Percentiles rank a stretch among this genome's conserved stretches.
phyloP scores from a whole-genome alignment of 2,888 invertebrate genomes.

The Biston betularia region DNA sequence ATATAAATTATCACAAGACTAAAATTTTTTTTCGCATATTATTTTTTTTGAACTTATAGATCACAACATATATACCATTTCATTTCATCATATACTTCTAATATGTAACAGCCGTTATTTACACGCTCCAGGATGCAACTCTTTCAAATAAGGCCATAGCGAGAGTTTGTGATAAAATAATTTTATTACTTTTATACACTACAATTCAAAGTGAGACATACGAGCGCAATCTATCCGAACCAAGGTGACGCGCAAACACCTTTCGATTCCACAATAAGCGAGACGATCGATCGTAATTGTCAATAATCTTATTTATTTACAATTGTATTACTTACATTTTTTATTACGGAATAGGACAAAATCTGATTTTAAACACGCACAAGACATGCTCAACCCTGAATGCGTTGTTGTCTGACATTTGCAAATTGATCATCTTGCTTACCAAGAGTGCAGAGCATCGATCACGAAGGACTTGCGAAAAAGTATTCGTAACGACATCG shows the following conservation, averaged over 20 bases:
- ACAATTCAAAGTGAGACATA: constrained; percentile 58
- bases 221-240: constrained; percentile 38
- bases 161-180: constrained; percentile 49
- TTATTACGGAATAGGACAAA: too few species aligned
- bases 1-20: constrained; percentile 86
- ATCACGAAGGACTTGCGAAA: too few species aligned
- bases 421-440: too few species aligned
- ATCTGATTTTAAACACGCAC: too few species aligned
- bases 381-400: too few species aligned
- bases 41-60: constrained; percentile 83
- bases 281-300: too few species aligned
- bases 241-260: not conserved
- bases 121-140: constrained; percentile 66
- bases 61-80: constrained; percentile 82
- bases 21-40: constrained; percentile 69
- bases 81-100: constrained; percentile 68
- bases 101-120: constrained; percentile 76
- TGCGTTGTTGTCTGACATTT: too few species aligned
- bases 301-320: too few species aligned
- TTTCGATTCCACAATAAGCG: not conserved
- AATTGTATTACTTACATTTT: too few species aligned
- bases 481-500: too few species aligned
- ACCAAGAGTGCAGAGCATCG: too few species aligned
- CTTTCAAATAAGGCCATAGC: constrained; percentile 79
- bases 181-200: constrained; percentile 27